Base-by-base conservation (phyloP, 2,888 invertebrate genomes). In the Caenorhabditis plicata region DNA sequence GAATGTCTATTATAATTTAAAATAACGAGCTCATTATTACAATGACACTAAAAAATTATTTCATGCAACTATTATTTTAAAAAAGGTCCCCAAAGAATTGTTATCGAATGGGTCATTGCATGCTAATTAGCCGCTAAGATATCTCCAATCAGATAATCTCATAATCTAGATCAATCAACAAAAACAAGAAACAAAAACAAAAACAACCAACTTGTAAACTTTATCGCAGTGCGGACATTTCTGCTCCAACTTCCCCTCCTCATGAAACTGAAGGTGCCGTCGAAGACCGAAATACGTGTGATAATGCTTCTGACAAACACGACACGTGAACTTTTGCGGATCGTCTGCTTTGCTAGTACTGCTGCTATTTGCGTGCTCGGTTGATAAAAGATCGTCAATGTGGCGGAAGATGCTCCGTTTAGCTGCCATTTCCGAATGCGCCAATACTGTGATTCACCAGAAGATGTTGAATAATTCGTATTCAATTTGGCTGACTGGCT, bases 221-320 rank as follows among this genome's bases (percentile, higher is more conserved):
- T 69, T 69, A 2, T 51, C 48, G 41, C 69, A 69, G 4, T 66
- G 61, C 2, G 66, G 66, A 55, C 69, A 69, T 17, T 23, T 52
- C 39, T 69, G 69, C 36, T 65, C 61, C 2, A 68, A 42, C 15
- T 64, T 60, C 3, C 68, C 68, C 15, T 69, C 69, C 13, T 57
- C 47, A 41, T 69, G 69, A 32, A 57, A 61, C 26, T 66, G 63
- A 9, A 65, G 20, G 49, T 69, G 69, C 26, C 65, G 38, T 20
- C 65, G 44, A 4, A 69, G 48, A 11, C 69, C 69, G 33, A 67
- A 64, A 17, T 52, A 66, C 0, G 69, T 67, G 20, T 67, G 29
- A 39, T 65, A 69, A 0, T 51, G 41, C 36, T 69, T 69, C 17
- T 62, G 47, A 36, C 69, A 69, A 5, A 55, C 44, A 9, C 55